A percentile compares a stretch with the other conserved stretches of the same genome.
phyloP scores from a whole-genome alignment of 2,888 invertebrate species.

The Boloria selene region DNA sequence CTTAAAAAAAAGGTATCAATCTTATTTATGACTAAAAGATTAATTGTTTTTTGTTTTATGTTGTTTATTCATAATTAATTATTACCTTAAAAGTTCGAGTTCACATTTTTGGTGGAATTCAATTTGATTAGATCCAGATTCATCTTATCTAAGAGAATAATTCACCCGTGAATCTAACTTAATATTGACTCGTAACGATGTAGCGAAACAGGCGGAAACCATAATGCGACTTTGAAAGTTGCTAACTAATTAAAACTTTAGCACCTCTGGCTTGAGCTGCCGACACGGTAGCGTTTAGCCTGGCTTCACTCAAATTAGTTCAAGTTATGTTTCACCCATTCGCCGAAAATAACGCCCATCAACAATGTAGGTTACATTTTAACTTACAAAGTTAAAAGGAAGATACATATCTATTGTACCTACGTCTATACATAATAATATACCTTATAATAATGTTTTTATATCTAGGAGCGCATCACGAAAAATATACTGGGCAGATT shows the following conservation, averaged over 20 bases:
- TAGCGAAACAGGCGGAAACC: slow-evolving; percentile 50
- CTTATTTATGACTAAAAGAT: too few relatives aligned
- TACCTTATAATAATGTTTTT: too few relatives aligned
- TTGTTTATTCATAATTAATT: too few relatives aligned
- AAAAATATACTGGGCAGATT: too few relatives aligned
- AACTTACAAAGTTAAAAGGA: too few relatives aligned
- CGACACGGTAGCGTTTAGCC: slow-evolving; percentile 48
- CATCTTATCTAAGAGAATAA: neutral
- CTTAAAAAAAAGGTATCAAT: too few relatives aligned
- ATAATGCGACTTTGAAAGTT: slow-evolving; percentile 68
- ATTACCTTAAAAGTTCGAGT: too few relatives aligned
- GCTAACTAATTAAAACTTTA: slow-evolving; percentile 76
- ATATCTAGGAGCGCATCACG: too few relatives aligned
- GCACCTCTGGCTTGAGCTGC: slow-evolving; percentile 65
- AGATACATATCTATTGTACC: too few relatives aligned
- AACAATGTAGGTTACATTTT: neutral
- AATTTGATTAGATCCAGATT: neutral
- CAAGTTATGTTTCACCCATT: slow-evolving; percentile 45
- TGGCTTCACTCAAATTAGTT: slow-evolving; percentile 55
- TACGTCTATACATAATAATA: too few relatives aligned
- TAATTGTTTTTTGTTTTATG: too few relatives aligned
- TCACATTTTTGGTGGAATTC: neutral
- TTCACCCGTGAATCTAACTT: slow-evolving; percentile 10
- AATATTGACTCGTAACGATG: slow-evolving; percentile 14
- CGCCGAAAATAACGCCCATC: slow-evolving; percentile 2